These are phyloP conservation scores for Drosophila nr. perissopoda DNA, from an alignment of 2,888 invertebrate genomes.

Conservation along the genomic window DNA sequence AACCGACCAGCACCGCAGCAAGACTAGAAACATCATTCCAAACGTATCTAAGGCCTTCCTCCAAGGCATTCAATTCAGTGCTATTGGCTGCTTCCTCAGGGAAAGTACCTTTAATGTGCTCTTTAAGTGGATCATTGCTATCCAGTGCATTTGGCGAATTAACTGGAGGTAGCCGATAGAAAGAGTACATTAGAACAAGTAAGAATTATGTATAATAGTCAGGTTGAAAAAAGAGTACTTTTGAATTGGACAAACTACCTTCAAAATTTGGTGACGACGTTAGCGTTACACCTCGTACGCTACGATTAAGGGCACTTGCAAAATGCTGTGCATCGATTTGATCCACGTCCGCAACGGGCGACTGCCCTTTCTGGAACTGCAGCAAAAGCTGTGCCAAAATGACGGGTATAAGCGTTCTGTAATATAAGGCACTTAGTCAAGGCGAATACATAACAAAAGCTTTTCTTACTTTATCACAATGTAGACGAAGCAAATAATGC, in stretches of 20 bases:
- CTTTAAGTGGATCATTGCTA: constrained; percentile 33
- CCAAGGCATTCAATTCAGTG: constrained; percentile 23
- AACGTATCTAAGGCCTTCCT: constrained; percentile 47
- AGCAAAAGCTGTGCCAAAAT: constrained; percentile 84
- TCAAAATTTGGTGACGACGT: constrained; percentile 7
- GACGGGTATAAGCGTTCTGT: constrained; percentile 84
- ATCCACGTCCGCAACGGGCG: neutral
- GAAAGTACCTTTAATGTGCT: constrained; percentile 25
- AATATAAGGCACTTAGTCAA: neutral
- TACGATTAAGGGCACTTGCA: constrained; percentile 53
- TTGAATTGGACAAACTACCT: neutral
- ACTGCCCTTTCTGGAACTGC: constrained; percentile 77
- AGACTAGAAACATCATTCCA: constrained; percentile 84
- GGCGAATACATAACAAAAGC: neutral
- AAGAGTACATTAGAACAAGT: neutral
- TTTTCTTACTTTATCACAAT: constrained; percentile 82
- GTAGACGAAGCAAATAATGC: constrained; percentile 86
- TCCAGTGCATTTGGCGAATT: constrained; percentile 50
- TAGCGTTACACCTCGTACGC: constrained; percentile 52
- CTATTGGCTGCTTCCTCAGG: constrained; percentile 15
- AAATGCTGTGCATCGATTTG: constrained; percentile 9
- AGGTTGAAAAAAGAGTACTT: neutral
- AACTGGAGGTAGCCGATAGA: constrained; percentile 13
- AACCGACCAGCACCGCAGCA: constrained; percentile 80
- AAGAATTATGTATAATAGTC: neutral